Conservation (phyloP, 2,797 vertebrate species). For the Podarcis siculus region DNA sequence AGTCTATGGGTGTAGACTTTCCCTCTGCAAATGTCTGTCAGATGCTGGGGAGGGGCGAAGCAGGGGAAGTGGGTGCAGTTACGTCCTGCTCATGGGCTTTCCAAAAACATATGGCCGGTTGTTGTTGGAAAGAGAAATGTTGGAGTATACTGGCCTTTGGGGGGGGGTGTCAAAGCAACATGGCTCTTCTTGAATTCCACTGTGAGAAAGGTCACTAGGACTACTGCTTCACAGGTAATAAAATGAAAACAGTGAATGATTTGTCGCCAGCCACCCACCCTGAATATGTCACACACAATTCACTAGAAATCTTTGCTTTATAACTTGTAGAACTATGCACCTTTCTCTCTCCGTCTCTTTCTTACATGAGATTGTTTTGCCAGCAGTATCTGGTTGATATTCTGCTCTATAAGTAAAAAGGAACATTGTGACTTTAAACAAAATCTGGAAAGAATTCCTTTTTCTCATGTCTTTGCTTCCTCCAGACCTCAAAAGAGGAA, state of each 20-base stretch:
- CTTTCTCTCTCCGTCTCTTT: neutral
- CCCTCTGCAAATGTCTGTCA: neutral
- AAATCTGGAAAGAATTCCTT: neutral
- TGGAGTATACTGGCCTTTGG: neutral
- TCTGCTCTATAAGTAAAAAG: neutral
- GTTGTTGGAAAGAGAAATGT: neutral
- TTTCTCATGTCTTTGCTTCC: neutral
- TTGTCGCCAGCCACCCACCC: neutral
- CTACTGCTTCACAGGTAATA: neutral
- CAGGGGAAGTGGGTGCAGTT: too few species aligned
- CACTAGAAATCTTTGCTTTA: neutral
- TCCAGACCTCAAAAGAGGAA: neutral
- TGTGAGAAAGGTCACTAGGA: neutral
- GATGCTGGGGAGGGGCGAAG: neutral
- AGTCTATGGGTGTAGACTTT: neutral
- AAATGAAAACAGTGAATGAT: neutral
- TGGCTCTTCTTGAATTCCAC: neutral
- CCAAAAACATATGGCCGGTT: neutral
- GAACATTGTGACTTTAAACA: neutral
- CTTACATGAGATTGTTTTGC: neutral
- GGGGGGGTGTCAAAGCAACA: neutral
- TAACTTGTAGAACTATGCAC: neutral
- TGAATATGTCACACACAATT: neutral
- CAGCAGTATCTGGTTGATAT: neutral
- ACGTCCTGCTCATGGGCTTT: neutral